Conservation (phyloP, 2,113 vertebrate genomes). For the Istiophorus platypterus region DNA sequence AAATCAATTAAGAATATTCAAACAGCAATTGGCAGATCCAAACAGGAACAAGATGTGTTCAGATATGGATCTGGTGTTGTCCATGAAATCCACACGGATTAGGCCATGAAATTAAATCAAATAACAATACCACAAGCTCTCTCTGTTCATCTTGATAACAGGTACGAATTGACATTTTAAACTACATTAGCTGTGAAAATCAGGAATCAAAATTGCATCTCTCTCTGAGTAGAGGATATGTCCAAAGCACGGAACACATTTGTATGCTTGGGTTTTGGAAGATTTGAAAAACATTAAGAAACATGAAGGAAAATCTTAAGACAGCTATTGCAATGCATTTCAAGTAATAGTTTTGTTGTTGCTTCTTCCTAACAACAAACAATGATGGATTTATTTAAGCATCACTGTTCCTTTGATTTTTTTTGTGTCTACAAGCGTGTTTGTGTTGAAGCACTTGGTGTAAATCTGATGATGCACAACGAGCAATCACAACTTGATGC, state of each 20-base stretch:
- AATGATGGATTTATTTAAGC: conserved; percentile 20
- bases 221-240: conserved; percentile 14
- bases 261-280: background rate
- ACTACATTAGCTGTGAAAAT: conserved; percentile 54
- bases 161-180: conserved; percentile 69
- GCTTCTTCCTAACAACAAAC: background rate
- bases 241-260: background rate
- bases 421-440: conserved; percentile 10
- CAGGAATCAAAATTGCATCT: conserved; percentile 53
- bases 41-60: conserved; percentile 28
- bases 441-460: conserved; percentile 31
- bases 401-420: conserved; percentile 38
- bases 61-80: conserved; percentile 60
- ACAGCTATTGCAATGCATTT: conserved; percentile 4
- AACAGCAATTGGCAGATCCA: conserved; percentile 28
- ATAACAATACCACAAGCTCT: conserved; percentile 22
- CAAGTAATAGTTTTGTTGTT: conserved; percentile 28
- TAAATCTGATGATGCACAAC: conserved; percentile 32
- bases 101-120: conserved; percentile 69
- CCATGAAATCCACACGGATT: conserved; percentile 63
- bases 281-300: background rate
- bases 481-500: conserved; percentile 59
- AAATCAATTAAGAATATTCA: conserved; percentile 59
- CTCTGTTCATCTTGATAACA: conserved; percentile 62
- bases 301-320: background rate